phyloP scores from a whole-genome alignment of 2,113 vertebrate genomes.

The Bubo scandiacus region DNA sequence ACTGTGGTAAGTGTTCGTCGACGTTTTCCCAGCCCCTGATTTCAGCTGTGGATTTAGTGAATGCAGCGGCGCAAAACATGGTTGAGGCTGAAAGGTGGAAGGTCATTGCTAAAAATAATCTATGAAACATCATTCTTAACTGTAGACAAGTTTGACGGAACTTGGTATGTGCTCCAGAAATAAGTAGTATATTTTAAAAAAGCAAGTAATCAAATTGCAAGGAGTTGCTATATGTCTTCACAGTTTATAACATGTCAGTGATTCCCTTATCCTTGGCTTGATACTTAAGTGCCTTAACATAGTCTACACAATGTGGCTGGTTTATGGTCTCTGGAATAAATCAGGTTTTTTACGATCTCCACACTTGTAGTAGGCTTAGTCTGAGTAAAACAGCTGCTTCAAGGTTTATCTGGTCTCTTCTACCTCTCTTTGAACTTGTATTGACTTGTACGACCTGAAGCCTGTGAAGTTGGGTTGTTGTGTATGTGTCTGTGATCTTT shows the following conservation, averaged over 20 bases:
- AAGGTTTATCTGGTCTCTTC: background rate
- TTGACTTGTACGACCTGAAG: background rate
- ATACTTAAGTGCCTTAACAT: background rate
- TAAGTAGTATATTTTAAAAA: background rate
- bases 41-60: background rate
- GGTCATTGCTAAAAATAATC: background rate
- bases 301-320: background rate
- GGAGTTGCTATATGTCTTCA: background rate
- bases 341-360: fast-evolving
- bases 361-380: background rate
- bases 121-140: background rate
- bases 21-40: background rate
- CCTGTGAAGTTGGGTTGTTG: background rate
- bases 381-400: background rate
- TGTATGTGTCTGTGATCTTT: background rate
- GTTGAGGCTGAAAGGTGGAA: background rate
- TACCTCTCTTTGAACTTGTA: background rate
- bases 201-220: background rate
- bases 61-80: background rate
- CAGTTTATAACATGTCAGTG: background rate
- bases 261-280: background rate
- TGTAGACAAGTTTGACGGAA: background rate
- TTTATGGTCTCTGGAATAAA: background rate
- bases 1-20: constrained; percentile 81
- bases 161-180: background rate